Evolutionary conservation across 2,888 invertebrate species (phyloP).

Genomic region (Balanococcus diminutus): DNA sequence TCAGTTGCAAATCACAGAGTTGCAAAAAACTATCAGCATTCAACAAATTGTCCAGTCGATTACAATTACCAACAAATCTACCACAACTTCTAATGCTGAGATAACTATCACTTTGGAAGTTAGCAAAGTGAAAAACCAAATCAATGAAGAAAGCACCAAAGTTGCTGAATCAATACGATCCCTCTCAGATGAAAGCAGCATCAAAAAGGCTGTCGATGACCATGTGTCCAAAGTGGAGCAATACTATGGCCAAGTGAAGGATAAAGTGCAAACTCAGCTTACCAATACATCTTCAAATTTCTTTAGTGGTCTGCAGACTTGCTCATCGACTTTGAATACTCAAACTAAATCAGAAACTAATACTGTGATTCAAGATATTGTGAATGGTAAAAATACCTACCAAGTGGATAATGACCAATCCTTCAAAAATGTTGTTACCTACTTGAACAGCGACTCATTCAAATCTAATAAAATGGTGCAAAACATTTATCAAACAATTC

Average conservation of each 20-base stretch:
- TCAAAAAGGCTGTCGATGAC: not conserved
- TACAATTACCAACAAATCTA: not conserved
- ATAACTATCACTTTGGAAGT: not conserved
- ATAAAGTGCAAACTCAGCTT: not conserved
- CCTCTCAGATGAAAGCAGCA: slow-evolving; percentile 12
- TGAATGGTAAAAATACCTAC: not conserved
- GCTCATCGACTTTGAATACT: not conserved
- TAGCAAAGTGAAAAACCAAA: not conserved
- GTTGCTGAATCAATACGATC: not conserved
- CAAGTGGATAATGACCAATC: not conserved
- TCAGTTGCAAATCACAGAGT: not conserved
- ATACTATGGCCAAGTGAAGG: not conserved
- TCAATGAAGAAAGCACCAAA: not conserved
- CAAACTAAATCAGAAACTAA: not conserved
- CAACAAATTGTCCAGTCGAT: not conserved
- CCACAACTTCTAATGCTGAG: not conserved
- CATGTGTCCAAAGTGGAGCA: not conserved
- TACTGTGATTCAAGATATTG: not conserved
- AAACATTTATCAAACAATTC: not conserved
- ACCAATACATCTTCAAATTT: not conserved
- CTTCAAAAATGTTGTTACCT: not conserved
- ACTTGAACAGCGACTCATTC: not conserved
- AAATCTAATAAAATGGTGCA: not conserved
- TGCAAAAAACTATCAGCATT: not conserved
- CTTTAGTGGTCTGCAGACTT: not conserved